Conservation (phyloP, 1,140 invertebrate species). For the Calosoma granatense region DNA sequence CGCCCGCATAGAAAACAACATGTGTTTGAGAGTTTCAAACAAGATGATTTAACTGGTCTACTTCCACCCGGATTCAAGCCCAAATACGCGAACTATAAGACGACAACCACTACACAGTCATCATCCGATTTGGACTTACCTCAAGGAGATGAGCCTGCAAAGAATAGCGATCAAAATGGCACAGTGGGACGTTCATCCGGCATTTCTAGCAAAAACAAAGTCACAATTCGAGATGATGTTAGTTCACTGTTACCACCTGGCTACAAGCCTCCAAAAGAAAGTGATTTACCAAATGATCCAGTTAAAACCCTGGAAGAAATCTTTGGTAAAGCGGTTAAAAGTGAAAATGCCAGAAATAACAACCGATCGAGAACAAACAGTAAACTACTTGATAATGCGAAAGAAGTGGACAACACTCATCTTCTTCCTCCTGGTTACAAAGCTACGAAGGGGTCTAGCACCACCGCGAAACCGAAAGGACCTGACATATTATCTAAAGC, state of each 20-base stretch:
- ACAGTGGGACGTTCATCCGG: constrained; percentile 37
- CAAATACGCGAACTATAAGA: constrained; percentile 23
- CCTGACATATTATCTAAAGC: constrained; percentile 36
- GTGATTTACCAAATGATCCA: constrained; percentile 14
- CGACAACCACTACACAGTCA: constrained; percentile 14
- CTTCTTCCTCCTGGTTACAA: constrained; percentile 46
- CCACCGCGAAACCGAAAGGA: constrained; percentile 27
- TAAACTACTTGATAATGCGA: constrained; percentile 19
- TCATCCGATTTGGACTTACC: constrained; percentile 16
- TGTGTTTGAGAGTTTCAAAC: constrained; percentile 44
- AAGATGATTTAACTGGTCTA: constrained; percentile 47
- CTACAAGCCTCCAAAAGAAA: constrained; percentile 42
- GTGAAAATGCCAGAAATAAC: constrained; percentile 27
- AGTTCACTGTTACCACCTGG: constrained; percentile 55
- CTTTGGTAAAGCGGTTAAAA: constrained; percentile 13
- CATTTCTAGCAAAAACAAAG: constrained; percentile 40
- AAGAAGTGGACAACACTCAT: constrained; percentile 29
- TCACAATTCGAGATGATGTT: constrained; percentile 44
- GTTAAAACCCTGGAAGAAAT: constrained; percentile 27
- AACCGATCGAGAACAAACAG: constrained; percentile 16
- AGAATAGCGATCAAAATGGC: constrained; percentile 20
- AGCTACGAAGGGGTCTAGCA: constrained; percentile 27
- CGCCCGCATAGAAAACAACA: constrained; percentile 38
- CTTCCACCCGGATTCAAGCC: constrained; percentile 52
- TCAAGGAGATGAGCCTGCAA: constrained; percentile 23